These are phyloP conservation scores for Megalonaias nervosa DNA, from an alignment of 1,140 invertebrate genomes.

Conservation along the genomic window DNA sequence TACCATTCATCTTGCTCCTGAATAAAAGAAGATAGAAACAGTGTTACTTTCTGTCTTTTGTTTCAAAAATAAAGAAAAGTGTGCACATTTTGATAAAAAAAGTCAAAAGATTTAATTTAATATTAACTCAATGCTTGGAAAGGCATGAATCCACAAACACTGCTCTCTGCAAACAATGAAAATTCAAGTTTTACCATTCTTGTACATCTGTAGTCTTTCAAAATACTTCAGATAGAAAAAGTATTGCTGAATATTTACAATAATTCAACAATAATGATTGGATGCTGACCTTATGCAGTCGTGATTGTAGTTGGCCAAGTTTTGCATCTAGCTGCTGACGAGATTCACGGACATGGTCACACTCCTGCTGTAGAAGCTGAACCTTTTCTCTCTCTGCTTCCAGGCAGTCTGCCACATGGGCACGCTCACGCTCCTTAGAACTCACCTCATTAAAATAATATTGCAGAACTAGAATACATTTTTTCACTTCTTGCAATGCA, in stretches of 20 bases:
- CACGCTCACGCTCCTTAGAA: constrained; percentile 3
- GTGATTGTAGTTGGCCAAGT: constrained; percentile 55
- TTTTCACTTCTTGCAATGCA: no score
- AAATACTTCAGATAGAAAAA: neutral
- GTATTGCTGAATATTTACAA: neutral
- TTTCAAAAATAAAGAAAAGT: neutral
- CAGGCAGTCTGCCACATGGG: constrained; percentile 45
- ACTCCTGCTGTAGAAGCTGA: constrained; percentile 52
- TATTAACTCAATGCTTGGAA: neutral
- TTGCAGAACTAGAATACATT: constrained; percentile 4
- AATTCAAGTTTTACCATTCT: no score
- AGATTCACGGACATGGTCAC: constrained; percentile 52
- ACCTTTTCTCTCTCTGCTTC: constrained; percentile 51
- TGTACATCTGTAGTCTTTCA: no score
- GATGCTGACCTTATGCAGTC: constrained; percentile 48
- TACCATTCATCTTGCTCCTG: constrained; percentile 63
- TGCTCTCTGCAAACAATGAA: no score
- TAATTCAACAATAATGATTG: neutral
- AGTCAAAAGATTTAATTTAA: neutral
- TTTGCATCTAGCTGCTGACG: constrained; percentile 49
- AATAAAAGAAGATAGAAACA: neutral
- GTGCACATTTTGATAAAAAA: neutral
- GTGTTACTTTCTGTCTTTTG: neutral
- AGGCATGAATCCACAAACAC: no score
- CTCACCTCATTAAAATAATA: neutral